A percentile compares a stretch with the other conserved stretches of the same genome.
Evolutionary conservation across 1,140 invertebrate species (phyloP).

Genomic region (Drosophila ironensis): DNA sequence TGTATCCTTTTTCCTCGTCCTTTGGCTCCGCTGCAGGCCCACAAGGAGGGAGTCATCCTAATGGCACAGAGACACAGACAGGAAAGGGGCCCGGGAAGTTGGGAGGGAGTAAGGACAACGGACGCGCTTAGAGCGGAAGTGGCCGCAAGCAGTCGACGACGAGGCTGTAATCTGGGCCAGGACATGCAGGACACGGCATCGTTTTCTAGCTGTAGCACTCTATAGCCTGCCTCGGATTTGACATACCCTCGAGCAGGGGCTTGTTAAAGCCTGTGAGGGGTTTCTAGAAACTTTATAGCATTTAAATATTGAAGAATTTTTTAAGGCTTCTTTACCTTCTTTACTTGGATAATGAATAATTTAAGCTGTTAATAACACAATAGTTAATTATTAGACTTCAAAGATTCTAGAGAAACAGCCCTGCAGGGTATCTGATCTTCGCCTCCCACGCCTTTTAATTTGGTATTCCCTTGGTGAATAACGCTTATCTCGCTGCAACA

Average conservation of each 20-base stretch:
- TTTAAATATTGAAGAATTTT: too few species aligned
- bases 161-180: slow-evolving; percentile 69
- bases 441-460: not conserved
- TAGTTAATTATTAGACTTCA: too few species aligned
- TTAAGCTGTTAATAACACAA: too few species aligned
- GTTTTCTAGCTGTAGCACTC: not conserved
- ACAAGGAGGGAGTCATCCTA: slow-evolving; percentile 26
- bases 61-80: slow-evolving; percentile 53
- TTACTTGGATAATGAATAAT: too few species aligned
- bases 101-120: slow-evolving; percentile 2
- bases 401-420: too few species aligned
- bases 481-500: slow-evolving; percentile 56
- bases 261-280: too few species aligned
- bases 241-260: not conserved
- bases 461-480: not conserved
- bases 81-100: not conserved
- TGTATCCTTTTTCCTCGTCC: slow-evolving; percentile 1
- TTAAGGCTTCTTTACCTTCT: too few species aligned
- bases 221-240: not conserved
- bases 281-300: too few species aligned
- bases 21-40: not conserved
- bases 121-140: slow-evolving; percentile 40
- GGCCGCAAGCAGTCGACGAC: slow-evolving; percentile 47
- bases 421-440: not conserved
- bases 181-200: slow-evolving; percentile 25